A percentile compares a stretch with the other conserved stretches of the same genome.
Evolutionary conservation across 2,113 vertebrate species (phyloP).

Genomic region (Gymnorhina tibicen): DNA sequence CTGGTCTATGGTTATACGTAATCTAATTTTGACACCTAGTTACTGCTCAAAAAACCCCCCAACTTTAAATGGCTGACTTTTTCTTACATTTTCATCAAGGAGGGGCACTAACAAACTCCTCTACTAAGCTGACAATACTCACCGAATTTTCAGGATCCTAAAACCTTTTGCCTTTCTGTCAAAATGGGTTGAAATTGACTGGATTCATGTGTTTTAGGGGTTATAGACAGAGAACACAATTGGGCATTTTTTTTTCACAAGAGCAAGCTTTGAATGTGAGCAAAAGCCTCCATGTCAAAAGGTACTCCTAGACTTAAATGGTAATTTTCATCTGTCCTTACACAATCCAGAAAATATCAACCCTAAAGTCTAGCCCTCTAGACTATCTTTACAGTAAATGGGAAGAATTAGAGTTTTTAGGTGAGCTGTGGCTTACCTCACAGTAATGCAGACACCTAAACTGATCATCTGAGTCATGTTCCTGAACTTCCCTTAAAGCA

Average conservation of each 20-base stretch:
- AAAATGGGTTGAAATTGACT: neutral
- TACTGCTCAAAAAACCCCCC: neutral
- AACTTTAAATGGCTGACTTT: neutral
- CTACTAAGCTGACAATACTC: neutral
- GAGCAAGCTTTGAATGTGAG: neutral
- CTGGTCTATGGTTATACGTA: neutral
- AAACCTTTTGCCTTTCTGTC: neutral
- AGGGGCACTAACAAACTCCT: neutral
- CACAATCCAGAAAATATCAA: neutral
- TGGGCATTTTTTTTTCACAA: neutral
- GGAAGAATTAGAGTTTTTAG: neutral
- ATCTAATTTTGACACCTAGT: neutral
- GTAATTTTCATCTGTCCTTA: neutral
- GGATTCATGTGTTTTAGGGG: neutral
- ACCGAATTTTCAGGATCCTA: neutral
- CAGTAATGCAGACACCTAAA: neutral
- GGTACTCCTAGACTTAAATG: neutral
- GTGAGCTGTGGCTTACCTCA: neutral
- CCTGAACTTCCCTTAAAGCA: neutral
- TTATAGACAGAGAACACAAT: neutral
- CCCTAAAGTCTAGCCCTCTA: neutral
- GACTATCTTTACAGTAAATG: neutral
- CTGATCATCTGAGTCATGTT: neutral
- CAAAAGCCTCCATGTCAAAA: neutral
- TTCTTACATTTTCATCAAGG: neutral